phyloP scores from a whole-genome alignment of 2,113 vertebrate species.

The Saguinus midas region DNA sequence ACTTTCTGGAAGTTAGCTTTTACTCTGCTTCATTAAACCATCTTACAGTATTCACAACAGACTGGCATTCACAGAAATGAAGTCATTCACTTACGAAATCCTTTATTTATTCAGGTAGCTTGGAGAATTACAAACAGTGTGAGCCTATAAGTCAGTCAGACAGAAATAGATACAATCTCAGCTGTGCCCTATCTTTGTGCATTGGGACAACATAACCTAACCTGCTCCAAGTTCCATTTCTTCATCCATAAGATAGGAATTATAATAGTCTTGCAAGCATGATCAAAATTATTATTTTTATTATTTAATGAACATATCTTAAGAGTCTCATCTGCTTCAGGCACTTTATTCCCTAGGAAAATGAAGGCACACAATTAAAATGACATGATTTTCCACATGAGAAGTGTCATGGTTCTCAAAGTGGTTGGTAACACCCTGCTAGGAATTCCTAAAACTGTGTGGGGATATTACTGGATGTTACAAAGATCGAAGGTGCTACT shows the following conservation, averaged over 20 bases:
- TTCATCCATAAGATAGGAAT: background rate
- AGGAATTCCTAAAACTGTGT: background rate
- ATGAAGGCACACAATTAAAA: background rate
- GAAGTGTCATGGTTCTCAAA: background rate
- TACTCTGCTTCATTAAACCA: conserved; percentile 16
- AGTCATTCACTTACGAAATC: background rate
- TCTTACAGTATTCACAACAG: background rate
- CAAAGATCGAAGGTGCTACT: background rate
- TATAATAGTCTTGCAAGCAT: background rate
- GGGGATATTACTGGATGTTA: background rate
- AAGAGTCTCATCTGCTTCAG: background rate
- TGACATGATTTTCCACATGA: background rate
- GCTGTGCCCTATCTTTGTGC: background rate
- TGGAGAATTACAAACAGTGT: background rate
- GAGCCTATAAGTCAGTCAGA: background rate
- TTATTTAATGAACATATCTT: background rate
- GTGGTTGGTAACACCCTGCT: background rate
- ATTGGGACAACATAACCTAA: background rate
- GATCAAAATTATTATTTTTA: background rate
- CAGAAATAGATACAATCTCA: background rate
- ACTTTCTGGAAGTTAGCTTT: conserved; percentile 34
- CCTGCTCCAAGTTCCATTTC: background rate
- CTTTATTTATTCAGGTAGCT: conserved; percentile 8
- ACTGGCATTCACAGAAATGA: conserved; percentile 29
- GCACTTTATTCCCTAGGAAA: background rate